These are phyloP conservation scores for Tetragonula clypearis DNA, from an alignment of 1,140 invertebrate genomes.

Conservation along the genomic window DNA sequence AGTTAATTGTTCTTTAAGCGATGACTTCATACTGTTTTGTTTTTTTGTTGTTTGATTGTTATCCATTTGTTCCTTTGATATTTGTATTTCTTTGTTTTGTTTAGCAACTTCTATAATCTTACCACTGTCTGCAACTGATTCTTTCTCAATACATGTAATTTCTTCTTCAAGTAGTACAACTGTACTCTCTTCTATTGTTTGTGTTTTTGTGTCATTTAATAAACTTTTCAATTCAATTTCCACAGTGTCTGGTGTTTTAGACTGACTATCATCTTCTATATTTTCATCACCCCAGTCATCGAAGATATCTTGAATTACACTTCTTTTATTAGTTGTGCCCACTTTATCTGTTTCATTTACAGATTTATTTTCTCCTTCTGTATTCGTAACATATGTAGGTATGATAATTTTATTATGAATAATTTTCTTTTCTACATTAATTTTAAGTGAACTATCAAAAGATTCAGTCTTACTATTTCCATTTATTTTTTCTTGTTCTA, in stretches of 20 bases:
- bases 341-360: neutral
- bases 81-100: conserved; percentile 15
- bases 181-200: conserved; percentile 46
- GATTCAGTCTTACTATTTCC: conserved; percentile 13
- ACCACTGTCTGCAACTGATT: neutral
- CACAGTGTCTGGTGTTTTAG: conserved; percentile 72
- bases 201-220: conserved; percentile 71
- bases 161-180: conserved; percentile 57
- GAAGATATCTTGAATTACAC: conserved; percentile 79
- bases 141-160: conserved; percentile 12
- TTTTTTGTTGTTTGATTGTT: conserved; percentile 29
- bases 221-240: conserved; percentile 78
- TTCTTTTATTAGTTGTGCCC: conserved; percentile 69
- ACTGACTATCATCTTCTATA: conserved; percentile 70
- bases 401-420: neutral
- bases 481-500: neutral
- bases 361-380: conserved; percentile 1
- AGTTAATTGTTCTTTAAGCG: conserved; percentile 28
- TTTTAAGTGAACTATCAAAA: conserved; percentile 12
- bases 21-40: neutral
- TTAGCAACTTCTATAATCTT: conserved; percentile 32
- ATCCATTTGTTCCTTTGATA: conserved; percentile 22
- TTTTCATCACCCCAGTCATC: conserved; percentile 80
- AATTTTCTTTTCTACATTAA: conserved; percentile 4
- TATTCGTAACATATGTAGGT: neutral